Evolutionary conservation across 2,888 invertebrate genomes (phyloP).

Genomic region (Brachyptera putata): DNA sequence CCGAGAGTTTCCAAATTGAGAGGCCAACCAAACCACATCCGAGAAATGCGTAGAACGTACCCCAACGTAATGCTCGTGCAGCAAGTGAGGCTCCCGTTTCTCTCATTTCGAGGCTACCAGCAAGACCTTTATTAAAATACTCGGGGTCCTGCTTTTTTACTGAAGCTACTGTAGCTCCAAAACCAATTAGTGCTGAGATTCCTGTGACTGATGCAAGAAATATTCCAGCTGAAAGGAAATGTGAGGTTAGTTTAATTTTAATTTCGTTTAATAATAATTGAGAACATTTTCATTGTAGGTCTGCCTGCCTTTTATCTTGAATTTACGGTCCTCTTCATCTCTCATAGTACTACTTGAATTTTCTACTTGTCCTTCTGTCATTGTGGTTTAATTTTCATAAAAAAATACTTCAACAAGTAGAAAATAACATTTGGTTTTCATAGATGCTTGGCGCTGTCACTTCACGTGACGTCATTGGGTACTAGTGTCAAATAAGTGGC

Average conservation of each 20-base stretch:
- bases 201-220: conserved; percentile 72
- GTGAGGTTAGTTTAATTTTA: conserved; percentile 7
- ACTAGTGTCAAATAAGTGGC: no score
- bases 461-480: neutral
- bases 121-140: conserved; percentile 67
- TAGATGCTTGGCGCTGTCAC: neutral
- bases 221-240: conserved; percentile 38
- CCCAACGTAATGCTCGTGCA: conserved; percentile 80
- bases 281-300: neutral
- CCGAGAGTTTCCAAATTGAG: conserved; percentile 83
- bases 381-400: no score
- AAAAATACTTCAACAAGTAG: no score
- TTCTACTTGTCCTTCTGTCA: no score
- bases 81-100: conserved; percentile 78
- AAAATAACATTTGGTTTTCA: neutral
- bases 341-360: neutral
- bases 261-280: no score
- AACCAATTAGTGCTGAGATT: conserved; percentile 74
- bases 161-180: conserved; percentile 70
- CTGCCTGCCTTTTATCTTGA: conserved; percentile 8
- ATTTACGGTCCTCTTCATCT: conserved; percentile 5
- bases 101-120: conserved; percentile 56
- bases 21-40: conserved; percentile 79
- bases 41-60: conserved; percentile 78
- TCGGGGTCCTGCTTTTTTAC: conserved; percentile 76